phyloP scores from a whole-genome alignment of 2,888 invertebrate genomes.

The Apocheima hispidaria region DNA sequence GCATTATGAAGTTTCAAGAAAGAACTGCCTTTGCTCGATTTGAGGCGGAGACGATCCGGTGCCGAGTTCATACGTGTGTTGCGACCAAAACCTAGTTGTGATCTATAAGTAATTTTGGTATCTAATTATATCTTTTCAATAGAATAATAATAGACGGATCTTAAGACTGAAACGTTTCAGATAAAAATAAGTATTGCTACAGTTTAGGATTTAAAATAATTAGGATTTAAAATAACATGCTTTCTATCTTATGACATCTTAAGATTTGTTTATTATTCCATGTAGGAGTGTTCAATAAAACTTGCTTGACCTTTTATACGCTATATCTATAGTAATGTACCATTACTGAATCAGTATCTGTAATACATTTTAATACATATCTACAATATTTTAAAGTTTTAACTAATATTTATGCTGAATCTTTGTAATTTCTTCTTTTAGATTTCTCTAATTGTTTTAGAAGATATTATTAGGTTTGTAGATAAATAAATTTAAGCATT shows the following conservation, averaged over 20 bases:
- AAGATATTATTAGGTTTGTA: slow-evolving; percentile 26
- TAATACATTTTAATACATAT: slow-evolving; percentile 31
- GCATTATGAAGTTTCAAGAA: no score
- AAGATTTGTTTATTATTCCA: slow-evolving; percentile 79
- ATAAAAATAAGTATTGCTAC: slow-evolving; percentile 51
- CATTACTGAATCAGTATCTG: slow-evolving; percentile 21
- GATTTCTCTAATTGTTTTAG: slow-evolving; percentile 26
- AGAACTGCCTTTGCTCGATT: no score
- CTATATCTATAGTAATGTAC: slow-evolving; percentile 2
- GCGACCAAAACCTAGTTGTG: slow-evolving; percentile 49
- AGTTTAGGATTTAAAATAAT: slow-evolving; percentile 41
- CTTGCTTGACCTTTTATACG: slow-evolving; percentile 32
- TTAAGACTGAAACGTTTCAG: slow-evolving; percentile 72
- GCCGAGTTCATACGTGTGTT: slow-evolving; percentile 26
- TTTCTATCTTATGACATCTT: slow-evolving; percentile 59
- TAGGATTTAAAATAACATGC: slow-evolving; percentile 36
- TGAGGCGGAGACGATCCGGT: no score
- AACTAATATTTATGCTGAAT: slow-evolving; percentile 20
- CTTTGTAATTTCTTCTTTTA: slow-evolving; percentile 29
- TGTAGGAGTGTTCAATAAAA: slow-evolving; percentile 35
- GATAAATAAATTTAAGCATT: slow-evolving; percentile 21
- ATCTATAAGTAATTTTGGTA: slow-evolving; percentile 9
- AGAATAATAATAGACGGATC: slow-evolving; percentile 76
- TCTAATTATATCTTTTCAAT: slow-evolving; percentile 39
- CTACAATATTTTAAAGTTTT: slow-evolving; percentile 32